Percentiles rank a stretch among this genome's conserved stretches.
These are phyloP conservation scores for Apostichopus japonicus DNA, from an alignment of 35 echinoderm and acorn worm species.

Conservation along the genomic window DNA sequence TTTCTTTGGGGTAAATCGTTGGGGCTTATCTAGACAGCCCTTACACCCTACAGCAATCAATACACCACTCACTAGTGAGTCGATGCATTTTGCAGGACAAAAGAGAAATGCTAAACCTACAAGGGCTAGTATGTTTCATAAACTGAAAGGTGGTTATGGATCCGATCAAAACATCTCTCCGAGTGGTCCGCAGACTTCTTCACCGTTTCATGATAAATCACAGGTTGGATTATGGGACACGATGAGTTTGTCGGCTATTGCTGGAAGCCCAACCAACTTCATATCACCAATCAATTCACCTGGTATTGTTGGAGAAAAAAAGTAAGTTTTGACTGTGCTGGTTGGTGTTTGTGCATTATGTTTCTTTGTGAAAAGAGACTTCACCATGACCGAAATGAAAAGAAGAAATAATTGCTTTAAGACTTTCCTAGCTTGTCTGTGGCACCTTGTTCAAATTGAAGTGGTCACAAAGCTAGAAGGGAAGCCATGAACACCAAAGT, in stretches of 20 bases:
- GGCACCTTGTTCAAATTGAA: too few relatives aligned
- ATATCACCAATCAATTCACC: slow-evolving; percentile 39
- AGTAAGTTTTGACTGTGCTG: not conserved
- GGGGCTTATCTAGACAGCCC: slow-evolving; percentile 12
- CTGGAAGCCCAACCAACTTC: slow-evolving; percentile 19
- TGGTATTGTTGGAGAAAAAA: not conserved
- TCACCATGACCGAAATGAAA: too few relatives aligned
- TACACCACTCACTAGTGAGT: not conserved
- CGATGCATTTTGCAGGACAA: not conserved
- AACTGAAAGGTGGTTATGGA: not conserved
- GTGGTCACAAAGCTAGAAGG: too few relatives aligned
- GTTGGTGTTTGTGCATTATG: too few relatives aligned
- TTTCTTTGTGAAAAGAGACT: too few relatives aligned
- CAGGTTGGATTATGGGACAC: slow-evolving; percentile 41
- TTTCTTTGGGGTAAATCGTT: slow-evolving; percentile 10
- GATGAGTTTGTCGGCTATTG: slow-evolving; percentile 42
- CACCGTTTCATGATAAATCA: slow-evolving; percentile 42
- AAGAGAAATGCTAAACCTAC: not conserved
- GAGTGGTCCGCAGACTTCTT: slow-evolving; percentile 7
- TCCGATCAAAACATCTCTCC: not conserved
- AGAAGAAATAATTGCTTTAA: too few relatives aligned
- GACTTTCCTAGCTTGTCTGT: too few relatives aligned
- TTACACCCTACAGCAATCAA: not conserved
- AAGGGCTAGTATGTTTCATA: not conserved
- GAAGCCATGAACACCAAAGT: too few relatives aligned